A percentile compares a stretch with the other conserved stretches of the same genome.
Conservation (phyloP, 2,113 vertebrate genomes). For the Neogobius melanostomus region DNA sequence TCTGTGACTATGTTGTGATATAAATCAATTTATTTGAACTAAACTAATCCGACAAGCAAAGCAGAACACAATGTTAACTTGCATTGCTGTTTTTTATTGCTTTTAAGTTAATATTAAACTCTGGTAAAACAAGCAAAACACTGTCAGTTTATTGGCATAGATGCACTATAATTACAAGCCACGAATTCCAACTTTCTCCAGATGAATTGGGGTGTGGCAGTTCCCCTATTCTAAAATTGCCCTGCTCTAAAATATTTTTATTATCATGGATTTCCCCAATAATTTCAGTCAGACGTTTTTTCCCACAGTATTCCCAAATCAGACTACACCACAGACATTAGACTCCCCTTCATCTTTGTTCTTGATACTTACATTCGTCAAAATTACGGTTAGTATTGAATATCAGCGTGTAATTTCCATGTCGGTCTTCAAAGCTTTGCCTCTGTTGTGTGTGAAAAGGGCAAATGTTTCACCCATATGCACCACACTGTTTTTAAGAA, state of each 20-base stretch:
- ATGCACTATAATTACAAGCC: not conserved
- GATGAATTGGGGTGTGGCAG: not conserved
- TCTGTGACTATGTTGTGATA: too few species aligned
- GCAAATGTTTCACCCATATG: slow-evolving; percentile 31
- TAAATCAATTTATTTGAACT: too few species aligned
- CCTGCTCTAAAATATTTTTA: slow-evolving; percentile 10
- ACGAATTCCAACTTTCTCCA: not conserved
- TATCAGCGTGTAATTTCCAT: slow-evolving; percentile 25
- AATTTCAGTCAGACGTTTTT: slow-evolving; percentile 8
- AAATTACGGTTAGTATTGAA: slow-evolving; percentile 25
- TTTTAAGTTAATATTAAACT: too few species aligned
- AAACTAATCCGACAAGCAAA: too few species aligned
- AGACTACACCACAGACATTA: not conserved
- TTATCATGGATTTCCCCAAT: slow-evolving; percentile 17
- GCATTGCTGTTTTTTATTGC: too few species aligned
- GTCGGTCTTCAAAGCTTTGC: slow-evolving; percentile 31
- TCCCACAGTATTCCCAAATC: slow-evolving; percentile 11
- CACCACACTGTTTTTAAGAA: slow-evolving; percentile 50
- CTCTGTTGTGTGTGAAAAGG: slow-evolving; percentile 10
- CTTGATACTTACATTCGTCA: slow-evolving; percentile 14
- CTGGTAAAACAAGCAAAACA: not conserved
- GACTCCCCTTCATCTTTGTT: slow-evolving; percentile 26
- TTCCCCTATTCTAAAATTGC: slow-evolving; percentile 12
- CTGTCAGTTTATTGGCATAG: not conserved
- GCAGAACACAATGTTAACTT: too few species aligned